Percentiles rank a stretch among this genome's conserved stretches.
Conservation (phyloP, 2,113 vertebrate genomes). For the Murina feae region DNA sequence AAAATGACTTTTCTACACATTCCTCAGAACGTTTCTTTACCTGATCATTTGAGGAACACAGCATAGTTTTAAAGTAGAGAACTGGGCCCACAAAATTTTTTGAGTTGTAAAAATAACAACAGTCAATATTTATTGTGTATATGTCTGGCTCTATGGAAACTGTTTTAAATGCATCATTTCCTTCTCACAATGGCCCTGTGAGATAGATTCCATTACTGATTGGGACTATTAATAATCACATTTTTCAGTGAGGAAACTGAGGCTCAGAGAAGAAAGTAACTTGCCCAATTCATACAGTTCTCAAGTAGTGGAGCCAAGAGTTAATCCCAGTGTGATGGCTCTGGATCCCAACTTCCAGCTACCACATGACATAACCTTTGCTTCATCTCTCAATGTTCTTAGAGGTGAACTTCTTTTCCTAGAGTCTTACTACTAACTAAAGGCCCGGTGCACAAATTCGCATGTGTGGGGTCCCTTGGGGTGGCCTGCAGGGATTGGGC, state of each 20-base stretch:
- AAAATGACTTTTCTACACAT: background rate
- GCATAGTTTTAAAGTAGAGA: constrained; percentile 19
- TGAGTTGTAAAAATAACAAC: background rate
- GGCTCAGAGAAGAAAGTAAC: constrained; percentile 3
- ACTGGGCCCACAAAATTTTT: background rate
- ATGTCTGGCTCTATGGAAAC: background rate
- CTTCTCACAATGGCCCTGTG: background rate
- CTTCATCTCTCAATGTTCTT: background rate
- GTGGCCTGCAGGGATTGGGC: no score
- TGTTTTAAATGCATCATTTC: background rate
- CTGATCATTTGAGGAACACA: background rate
- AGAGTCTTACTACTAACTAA: background rate
- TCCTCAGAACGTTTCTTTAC: background rate
- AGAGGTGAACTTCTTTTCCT: constrained; percentile 10
- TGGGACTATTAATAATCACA: background rate
- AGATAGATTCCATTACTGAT: background rate
- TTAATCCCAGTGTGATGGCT: background rate
- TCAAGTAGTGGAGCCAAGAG: background rate
- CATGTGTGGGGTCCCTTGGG: no score
- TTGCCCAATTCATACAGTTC: background rate
- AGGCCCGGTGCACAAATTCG: no score
- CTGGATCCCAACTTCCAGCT: background rate
- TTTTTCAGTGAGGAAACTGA: constrained; percentile 37
- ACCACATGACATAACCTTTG: background rate
- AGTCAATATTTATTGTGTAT: background rate